Evolutionary conservation across 2,113 vertebrate genomes (phyloP).

Genomic region (Silurus asotus): DNA sequence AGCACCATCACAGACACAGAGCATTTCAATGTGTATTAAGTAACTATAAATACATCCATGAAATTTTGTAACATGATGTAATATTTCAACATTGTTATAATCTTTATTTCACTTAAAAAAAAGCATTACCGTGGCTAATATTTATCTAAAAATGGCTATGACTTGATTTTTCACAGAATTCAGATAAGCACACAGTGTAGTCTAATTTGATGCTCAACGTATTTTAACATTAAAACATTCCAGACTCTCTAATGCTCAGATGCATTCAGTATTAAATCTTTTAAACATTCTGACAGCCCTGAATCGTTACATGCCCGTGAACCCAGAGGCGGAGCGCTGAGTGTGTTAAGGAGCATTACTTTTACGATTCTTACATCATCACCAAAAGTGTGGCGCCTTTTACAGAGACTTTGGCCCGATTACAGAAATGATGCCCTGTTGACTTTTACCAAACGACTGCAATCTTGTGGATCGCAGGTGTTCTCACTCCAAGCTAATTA

Average conservation of each 20-base stretch:
- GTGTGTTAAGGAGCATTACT: not conserved
- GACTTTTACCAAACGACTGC: conserved; percentile 41
- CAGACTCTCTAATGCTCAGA: not conserved
- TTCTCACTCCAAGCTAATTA: conserved; percentile 43
- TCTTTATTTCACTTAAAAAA: not conserved
- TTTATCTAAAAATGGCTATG: not conserved
- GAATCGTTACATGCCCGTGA: not conserved
- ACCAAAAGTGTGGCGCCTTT: conserved; percentile 11
- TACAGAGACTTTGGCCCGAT: conserved; percentile 31
- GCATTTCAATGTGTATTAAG: not conserved
- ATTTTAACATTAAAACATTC: not conserved
- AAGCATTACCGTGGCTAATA: not conserved
- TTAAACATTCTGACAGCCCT: not conserved
- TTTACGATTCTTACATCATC: conserved; percentile 13
- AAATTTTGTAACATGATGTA: too few species aligned
- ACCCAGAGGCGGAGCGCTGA: not conserved
- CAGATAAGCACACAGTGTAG: not conserved
- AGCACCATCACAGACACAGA: not conserved
- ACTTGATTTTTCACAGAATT: not conserved
- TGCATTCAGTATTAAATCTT: not conserved
- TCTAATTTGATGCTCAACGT: not conserved
- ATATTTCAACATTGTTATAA: too few species aligned
- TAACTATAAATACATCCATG: not conserved
- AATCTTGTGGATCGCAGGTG: conserved; percentile 38
- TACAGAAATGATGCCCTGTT: conserved; percentile 47